These are phyloP conservation scores for Boleophthalmus pectinirostris DNA, from an alignment of 2,113 vertebrate species.

Conservation along the genomic window DNA sequence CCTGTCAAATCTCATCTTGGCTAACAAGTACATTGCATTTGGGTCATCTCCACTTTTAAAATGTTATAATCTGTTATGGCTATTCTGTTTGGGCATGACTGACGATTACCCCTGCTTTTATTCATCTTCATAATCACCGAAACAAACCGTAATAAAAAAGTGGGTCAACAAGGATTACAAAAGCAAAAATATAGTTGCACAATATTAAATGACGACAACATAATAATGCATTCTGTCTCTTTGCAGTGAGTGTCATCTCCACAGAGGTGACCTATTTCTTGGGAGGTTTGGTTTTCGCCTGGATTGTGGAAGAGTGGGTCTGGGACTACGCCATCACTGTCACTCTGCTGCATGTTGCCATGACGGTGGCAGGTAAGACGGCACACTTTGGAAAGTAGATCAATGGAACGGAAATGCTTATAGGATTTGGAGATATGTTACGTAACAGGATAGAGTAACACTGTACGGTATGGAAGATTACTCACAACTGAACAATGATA, in stretches of 20 bases:
- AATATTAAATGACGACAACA: neutral
- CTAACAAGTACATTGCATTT: neutral
- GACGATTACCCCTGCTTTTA: neutral
- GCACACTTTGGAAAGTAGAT: conserved; percentile 28
- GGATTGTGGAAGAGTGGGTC: conserved; percentile 82
- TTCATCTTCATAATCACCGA: neutral
- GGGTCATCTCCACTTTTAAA: neutral
- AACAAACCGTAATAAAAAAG: neutral
- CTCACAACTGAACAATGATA: neutral
- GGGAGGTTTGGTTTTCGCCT: conserved; percentile 78
- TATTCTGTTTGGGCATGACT: neutral
- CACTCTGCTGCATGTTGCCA: conserved; percentile 77
- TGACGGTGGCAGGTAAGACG: conserved; percentile 74
- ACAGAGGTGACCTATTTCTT: conserved; percentile 79
- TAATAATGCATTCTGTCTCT: neutral
- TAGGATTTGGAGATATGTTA: conserved; percentile 45
- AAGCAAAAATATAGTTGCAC: neutral
- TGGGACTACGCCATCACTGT: conserved; percentile 85
- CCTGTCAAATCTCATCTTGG: neutral
- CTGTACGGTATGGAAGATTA: neutral
- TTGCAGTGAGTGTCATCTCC: conserved; percentile 77
- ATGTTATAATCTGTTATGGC: neutral
- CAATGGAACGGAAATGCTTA: conserved; percentile 45
- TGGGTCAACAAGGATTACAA: neutral
- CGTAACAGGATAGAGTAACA: conserved; percentile 30